Base-by-base conservation (phyloP, 2,113 vertebrate genomes). In the Xenopus tropicalis region DNA sequence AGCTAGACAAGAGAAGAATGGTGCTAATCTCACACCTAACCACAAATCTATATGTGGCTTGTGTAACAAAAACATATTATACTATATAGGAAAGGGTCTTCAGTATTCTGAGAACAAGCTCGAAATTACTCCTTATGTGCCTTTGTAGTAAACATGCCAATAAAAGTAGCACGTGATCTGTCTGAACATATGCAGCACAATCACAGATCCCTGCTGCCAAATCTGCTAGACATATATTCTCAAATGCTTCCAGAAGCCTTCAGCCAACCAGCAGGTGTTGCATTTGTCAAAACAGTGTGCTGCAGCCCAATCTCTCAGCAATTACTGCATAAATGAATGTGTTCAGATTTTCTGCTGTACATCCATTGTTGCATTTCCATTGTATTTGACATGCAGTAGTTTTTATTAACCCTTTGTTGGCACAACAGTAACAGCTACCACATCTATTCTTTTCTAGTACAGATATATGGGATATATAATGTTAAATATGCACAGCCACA, bases 241-340 rank as follows among this genome's bases (percentile, higher is more conserved):
- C 16, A 25, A 58, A 23, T 19, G 14, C 11, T 59, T 22, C 42
- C 16, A 24, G n/a, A 44, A 37, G 21, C 16, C 22, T 14, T 46
- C 56, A 44, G 56, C 57, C 54, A 70, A 59, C 13, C 1, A 59
- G 56, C 56, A 59, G 21, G 14, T 21, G 51, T 14, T 13, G 58
- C 20, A 70, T 22, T 48, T 61, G 69, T 70, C 57, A 70, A n/a
- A 61, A 25, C 14, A 10, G 43, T 43, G 54, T 57, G 2, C 19
- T 52, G 54, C 54, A 61, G 58, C 46, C 37, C 37, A 9, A 56
- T 70, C 69, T 59, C 37, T 70, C 29, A 70, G 29, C 13, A 44
- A 56, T 29, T 11, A 21, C 42, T 20, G 52, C n/a, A 57, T 20
- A 11, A 11, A 57, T 17, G 54, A n/a, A n/a, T n/a, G 6, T 52